Percentiles rank a stretch among this genome's conserved stretches.
phyloP scores from a whole-genome alignment of 2,888 invertebrate species.

The Homarus gammarus region DNA sequence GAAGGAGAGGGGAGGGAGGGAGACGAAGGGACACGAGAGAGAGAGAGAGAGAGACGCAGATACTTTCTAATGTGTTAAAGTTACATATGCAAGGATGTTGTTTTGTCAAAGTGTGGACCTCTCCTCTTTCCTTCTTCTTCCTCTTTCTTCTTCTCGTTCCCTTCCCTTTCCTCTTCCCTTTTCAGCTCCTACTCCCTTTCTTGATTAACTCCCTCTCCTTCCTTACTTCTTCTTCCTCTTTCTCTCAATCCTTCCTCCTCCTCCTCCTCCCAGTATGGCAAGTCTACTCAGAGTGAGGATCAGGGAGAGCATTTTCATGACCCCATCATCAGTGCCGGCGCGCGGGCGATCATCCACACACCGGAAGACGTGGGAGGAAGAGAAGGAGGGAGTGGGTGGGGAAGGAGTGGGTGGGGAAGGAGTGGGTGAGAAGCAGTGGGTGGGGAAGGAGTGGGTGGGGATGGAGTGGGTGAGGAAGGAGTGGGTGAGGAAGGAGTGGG shows the following conservation, averaged over 20 bases:
- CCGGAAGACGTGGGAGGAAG: background rate
- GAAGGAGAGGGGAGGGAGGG: background rate
- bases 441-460: background rate
- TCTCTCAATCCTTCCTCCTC: too few species aligned
- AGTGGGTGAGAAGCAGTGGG: background rate
- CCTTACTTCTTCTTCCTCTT: background rate
- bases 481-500: too few species aligned
- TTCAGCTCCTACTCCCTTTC: too few species aligned
- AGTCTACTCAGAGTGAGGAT: background rate
- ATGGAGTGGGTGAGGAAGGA: too few species aligned
- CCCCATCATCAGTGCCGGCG: background rate
- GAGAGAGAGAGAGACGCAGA: too few species aligned
- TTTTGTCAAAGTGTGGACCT: too few species aligned
- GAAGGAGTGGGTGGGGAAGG: background rate
- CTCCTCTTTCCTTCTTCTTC: too few species aligned
- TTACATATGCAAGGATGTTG: too few species aligned
- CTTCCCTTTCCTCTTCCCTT: too few species aligned
- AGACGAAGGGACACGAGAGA: too few species aligned
- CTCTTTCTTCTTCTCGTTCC: too few species aligned
- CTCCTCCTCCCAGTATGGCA: background rate
- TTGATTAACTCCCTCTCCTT: background rate
- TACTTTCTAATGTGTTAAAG: too few species aligned
- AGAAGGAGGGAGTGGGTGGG: background rate
- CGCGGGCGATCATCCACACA: background rate
- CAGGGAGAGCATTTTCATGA: background rate